Conservation (phyloP, 2,797 vertebrate species). For the Danio albolineatus region DNA sequence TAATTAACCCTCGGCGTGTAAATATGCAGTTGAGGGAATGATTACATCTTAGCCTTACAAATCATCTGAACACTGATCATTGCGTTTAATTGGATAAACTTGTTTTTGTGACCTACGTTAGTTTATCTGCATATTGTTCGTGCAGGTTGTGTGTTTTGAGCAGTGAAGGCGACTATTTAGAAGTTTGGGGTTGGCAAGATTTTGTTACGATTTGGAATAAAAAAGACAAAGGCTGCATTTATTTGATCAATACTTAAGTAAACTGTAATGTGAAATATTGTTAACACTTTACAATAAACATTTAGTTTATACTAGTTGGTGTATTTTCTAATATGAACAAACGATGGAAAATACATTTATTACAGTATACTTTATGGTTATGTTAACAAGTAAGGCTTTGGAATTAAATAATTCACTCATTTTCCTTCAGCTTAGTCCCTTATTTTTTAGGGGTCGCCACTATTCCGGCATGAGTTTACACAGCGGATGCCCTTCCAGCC, state of each 20-base stretch:
- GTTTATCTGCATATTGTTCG: background rate
- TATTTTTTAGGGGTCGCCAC: too few species aligned
- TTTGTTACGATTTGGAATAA: background rate
- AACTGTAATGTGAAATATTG: background rate
- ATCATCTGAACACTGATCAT: constrained; percentile 37
- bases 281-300: too few species aligned
- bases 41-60: constrained; percentile 28
- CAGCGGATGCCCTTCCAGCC: too few species aligned
- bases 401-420: too few species aligned
- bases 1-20: constrained; percentile 34
- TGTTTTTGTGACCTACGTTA: background rate
- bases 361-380: too few species aligned
- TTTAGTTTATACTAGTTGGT: too few species aligned
- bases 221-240: background rate
- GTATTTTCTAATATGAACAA: too few species aligned
- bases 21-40: constrained; percentile 34
- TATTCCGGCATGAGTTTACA: too few species aligned
- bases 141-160: background rate
- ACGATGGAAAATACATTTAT: too few species aligned
- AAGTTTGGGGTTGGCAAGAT: background rate
- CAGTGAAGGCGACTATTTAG: background rate
- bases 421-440: too few species aligned
- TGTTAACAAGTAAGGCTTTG: too few species aligned
- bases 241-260: background rate
- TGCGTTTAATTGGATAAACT: constrained; percentile 18